These are phyloP conservation scores for Oncopodura yosiiana DNA, from an alignment of 1,140 invertebrate species.

Conservation along the genomic window DNA sequence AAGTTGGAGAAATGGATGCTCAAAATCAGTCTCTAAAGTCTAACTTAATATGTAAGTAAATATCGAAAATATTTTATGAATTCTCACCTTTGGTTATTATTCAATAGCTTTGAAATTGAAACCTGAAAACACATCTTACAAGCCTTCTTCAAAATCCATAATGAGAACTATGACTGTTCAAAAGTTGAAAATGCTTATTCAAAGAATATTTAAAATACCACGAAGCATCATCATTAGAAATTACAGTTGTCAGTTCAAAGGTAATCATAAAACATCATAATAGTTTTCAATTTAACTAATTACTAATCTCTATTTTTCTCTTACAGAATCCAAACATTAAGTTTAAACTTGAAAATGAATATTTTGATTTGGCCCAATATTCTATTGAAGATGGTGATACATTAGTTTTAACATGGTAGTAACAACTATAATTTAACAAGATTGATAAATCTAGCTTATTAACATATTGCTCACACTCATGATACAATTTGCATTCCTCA, in stretches of 20 bases:
- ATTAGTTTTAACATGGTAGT: slow-evolving; percentile 59
- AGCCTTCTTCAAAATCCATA: slow-evolving; percentile 54
- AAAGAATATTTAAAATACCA: slow-evolving; percentile 54
- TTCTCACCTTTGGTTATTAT: neutral
- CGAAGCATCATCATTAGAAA: slow-evolving; percentile 45
- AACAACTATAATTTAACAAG: too few relatives aligned
- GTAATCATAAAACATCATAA: slow-evolving; percentile 38
- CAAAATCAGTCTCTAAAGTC: slow-evolving; percentile 57
- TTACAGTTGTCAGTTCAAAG: slow-evolving; percentile 44
- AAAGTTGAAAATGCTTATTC: slow-evolving; percentile 62
- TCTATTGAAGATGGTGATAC: slow-evolving; percentile 73
- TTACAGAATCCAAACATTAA: slow-evolving; percentile 54
- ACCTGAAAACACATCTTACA: slow-evolving; percentile 3
- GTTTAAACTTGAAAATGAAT: slow-evolving; percentile 65
- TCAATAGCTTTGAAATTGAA: slow-evolving; percentile 12
- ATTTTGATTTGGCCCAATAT: slow-evolving; percentile 69
- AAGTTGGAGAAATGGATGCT: slow-evolving; percentile 55
- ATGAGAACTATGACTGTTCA: slow-evolving; percentile 68
- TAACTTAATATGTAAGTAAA: slow-evolving; percentile 47
- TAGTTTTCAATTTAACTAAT: neutral
- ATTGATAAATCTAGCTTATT: too few relatives aligned
- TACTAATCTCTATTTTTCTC: slow-evolving; percentile 22
- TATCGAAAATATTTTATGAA: neutral
- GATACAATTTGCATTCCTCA: too few relatives aligned
- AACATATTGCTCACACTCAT: too few relatives aligned